phyloP scores from a whole-genome alignment of 64 coral and sea anemone species.

The Hydrozoanthus tunicans region DNA sequence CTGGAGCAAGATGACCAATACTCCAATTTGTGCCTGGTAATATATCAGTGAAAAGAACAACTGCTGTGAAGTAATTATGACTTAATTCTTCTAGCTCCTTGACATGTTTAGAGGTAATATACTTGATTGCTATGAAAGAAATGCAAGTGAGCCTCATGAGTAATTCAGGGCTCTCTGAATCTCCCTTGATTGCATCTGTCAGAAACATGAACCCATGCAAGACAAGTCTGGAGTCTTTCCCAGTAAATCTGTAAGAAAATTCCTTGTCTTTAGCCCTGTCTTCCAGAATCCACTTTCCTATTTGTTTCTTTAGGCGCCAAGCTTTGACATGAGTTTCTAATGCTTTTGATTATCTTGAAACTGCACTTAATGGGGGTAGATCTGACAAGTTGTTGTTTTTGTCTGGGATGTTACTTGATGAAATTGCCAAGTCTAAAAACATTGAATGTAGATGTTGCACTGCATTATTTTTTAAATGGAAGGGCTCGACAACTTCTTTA shows the following conservation, averaged over 20 bases:
- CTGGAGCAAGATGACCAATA: neutral
- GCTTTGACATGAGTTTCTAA: neutral
- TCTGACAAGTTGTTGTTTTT: neutral
- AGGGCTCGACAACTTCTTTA: constrained; percentile 60
- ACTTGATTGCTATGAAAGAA: constrained; percentile 60
- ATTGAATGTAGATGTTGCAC: constrained; percentile 65
- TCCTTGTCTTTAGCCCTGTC: constrained; percentile 58
- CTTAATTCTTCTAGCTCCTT: constrained; percentile 11
- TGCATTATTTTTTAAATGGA: constrained; percentile 79
- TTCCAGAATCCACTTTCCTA: constrained; percentile 43
- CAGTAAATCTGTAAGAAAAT: constrained; percentile 43
- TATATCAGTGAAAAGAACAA: neutral
- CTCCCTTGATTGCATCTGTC: constrained; percentile 36
- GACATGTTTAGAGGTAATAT: constrained; percentile 44
- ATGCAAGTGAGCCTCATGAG: constrained; percentile 17
- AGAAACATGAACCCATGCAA: constrained; percentile 52
- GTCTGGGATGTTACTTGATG: neutral
- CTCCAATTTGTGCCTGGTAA: constrained; percentile 44
- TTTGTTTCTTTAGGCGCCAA: constrained; percentile 15
- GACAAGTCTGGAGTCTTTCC: constrained; percentile 46
- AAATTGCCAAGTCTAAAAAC: neutral
- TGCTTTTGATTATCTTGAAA: neutral
- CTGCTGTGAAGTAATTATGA: constrained; percentile 58
- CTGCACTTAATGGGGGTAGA: neutral
- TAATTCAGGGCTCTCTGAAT: neutral